These are phyloP conservation scores for Oreochromis tanganicae DNA, from an alignment of 2,113 vertebrate genomes.

Conservation along the genomic window DNA sequence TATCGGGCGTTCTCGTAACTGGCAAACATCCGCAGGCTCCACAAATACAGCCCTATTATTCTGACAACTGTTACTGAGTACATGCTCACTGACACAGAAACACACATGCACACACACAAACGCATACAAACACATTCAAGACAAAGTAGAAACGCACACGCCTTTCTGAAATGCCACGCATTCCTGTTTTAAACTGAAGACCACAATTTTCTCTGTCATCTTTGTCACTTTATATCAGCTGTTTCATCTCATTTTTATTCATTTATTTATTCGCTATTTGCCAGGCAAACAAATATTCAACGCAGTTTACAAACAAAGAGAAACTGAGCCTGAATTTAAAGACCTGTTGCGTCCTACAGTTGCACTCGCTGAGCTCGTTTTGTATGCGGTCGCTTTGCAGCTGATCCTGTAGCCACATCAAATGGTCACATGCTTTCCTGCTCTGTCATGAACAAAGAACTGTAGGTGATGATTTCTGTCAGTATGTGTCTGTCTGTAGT, in stretches of 20 bases:
- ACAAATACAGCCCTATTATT: neutral
- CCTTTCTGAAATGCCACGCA: neutral
- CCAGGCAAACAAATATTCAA: neutral
- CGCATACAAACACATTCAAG: neutral
- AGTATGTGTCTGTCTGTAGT: neutral
- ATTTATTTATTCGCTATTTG: neutral
- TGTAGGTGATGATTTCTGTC: neutral
- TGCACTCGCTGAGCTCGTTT: neutral
- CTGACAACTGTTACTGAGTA: slow-evolving; percentile 1
- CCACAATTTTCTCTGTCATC: neutral
- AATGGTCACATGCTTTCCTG: neutral
- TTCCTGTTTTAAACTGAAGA: neutral
- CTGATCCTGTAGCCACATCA: slow-evolving; percentile 9
- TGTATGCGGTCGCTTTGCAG: neutral
- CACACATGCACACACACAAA: neutral
- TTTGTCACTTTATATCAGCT: neutral
- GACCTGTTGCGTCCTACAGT: neutral
- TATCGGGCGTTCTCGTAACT: slow-evolving; percentile 45
- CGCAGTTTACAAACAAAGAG: neutral
- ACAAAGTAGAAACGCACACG: neutral
- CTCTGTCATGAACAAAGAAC: neutral
- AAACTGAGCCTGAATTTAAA: slow-evolving; percentile 25
- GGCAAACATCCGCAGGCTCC: slow-evolving; percentile 17
- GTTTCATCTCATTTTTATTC: neutral
- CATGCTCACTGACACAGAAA: neutral